These are phyloP conservation scores for Amniataba percoides DNA, from an alignment of 2,797 vertebrate genomes.

Conservation along the genomic window DNA sequence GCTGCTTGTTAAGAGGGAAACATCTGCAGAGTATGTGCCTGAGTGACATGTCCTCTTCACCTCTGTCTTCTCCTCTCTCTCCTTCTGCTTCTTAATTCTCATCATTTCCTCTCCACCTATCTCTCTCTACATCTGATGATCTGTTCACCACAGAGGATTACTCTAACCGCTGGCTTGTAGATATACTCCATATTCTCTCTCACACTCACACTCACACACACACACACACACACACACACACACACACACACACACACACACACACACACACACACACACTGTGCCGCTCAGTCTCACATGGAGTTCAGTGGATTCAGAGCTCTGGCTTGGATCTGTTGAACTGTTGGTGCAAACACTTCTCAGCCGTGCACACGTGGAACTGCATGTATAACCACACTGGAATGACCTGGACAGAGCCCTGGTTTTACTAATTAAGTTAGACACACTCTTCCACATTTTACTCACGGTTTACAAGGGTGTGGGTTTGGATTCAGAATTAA, in stretches of 20 bases:
- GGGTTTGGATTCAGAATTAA: not conserved
- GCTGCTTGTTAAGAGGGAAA: conserved; percentile 2
- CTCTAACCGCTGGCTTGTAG: not conserved
- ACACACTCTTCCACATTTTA: not conserved
- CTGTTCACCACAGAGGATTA: not conserved
- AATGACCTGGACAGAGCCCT: not conserved
- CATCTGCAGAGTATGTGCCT: conserved; percentile 5
- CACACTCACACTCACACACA: no score
- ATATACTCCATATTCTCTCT: no score
- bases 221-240: not conserved
- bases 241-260: conserved; percentile 6
- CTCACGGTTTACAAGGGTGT: not conserved
- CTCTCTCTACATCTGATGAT: conserved; percentile 4
- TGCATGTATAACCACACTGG: not conserved
- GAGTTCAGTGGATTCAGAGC: not conserved
- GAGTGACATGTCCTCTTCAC: conserved; percentile 9
- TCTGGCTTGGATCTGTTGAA: not conserved
- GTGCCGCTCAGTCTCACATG: not conserved
- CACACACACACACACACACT: not conserved
- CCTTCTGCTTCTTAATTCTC: not conserved
- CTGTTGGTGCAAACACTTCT: not conserved
- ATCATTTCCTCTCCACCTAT: conserved; percentile 23
- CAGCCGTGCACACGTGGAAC: not conserved
- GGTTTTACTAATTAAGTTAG: not conserved
- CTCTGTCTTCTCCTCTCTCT: not conserved